Base-by-base conservation (phyloP, 2,797 vertebrate genomes). In the Spinibarbus caldwelli region DNA sequence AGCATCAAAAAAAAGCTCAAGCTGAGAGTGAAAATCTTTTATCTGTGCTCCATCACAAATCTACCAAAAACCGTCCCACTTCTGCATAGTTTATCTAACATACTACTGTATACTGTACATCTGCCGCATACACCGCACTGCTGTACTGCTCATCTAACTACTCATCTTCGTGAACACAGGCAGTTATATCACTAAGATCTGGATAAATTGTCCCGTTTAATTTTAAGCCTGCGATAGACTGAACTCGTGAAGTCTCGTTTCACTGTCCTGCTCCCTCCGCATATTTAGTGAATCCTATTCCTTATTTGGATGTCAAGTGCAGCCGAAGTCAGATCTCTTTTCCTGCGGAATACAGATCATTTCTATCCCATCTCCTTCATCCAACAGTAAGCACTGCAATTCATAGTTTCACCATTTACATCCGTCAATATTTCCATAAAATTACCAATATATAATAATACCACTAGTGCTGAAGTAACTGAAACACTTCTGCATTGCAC, bases 241-340 rank as follows among this genome's bases (percentile, higher is more conserved):
- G 73, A 68, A 70, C 72, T 38, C 57, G 6, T 76, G 47, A 49
- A 49, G 71, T 43, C 12, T 82, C n/a, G 15, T 71, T 52, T 77
- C 15, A 41, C 45, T 77, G 75, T n/a, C 36, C 34, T 45, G 29
- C 34, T 71, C 54, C n/a, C 26, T 71, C n/a, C 4, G 6, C 67
- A 31, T 52, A 36, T 64, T 14, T 8, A 36, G 17, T 62, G 80
- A 59, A 67, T 78, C 31, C 38, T 43, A 11, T 54, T 88, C 79
- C 72, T 86, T 86, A 86, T 82, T 80, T 79, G 75, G 78, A 77
- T 87, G 78, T n/a, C n/a, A n/a, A n/a, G 78, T 71, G 75, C 73
- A 31, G 52, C 26, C 71, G 70, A 87, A 81, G 54, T 34, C 67
- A 41, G 36, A n/a, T 21, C 43, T 62, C 34, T 73, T 47, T 73